Conservation (phyloP, 2,113 vertebrate species). For the Eulacestoma nigropectus region DNA sequence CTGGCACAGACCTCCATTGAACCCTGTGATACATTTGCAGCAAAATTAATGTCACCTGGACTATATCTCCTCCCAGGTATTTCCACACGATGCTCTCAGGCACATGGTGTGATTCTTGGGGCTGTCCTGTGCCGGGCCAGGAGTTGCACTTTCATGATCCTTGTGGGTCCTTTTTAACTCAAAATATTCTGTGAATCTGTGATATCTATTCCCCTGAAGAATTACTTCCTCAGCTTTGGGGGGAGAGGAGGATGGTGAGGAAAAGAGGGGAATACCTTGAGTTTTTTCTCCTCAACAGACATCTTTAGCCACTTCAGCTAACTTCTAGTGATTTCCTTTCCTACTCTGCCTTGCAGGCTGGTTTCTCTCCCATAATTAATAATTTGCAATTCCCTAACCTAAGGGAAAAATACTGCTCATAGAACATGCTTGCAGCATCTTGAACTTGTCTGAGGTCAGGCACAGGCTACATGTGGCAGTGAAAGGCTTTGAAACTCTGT, state of each 20-base stretch:
- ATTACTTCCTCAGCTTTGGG: background rate
- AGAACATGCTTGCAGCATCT: background rate
- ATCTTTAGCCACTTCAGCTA: background rate
- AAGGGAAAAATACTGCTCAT: background rate
- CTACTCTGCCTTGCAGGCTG: background rate
- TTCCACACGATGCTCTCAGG: background rate
- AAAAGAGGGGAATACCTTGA: background rate
- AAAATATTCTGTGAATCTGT: background rate
- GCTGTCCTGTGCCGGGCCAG: background rate
- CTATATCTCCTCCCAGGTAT: background rate
- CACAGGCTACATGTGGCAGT: background rate
- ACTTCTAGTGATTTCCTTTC: background rate
- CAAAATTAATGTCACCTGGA: background rate
- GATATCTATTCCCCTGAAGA: background rate
- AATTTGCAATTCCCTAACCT: background rate
- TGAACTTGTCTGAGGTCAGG: background rate
- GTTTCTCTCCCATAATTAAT: background rate
- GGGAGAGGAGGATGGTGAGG: background rate
- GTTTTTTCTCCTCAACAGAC: background rate
- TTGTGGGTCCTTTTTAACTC: background rate
- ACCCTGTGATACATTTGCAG: background rate
- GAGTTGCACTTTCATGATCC: background rate
- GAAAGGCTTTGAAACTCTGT: background rate
- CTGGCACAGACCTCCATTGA: background rate
- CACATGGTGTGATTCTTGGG: background rate